Conservation (phyloP, 2,113 vertebrate species). For the Todiramphus saurophagus region DNA sequence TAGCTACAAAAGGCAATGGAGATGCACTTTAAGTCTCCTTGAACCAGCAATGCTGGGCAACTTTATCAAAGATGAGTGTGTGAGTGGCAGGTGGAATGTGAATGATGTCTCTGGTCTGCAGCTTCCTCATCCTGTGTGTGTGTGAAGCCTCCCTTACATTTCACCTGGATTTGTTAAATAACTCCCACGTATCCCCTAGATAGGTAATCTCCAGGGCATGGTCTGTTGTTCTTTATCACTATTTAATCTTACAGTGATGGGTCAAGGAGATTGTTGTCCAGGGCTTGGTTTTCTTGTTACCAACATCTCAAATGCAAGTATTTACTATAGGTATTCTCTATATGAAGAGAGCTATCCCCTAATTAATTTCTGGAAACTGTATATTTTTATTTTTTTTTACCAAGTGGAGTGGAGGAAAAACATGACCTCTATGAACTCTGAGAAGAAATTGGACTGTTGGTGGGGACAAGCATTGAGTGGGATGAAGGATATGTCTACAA, state of each 20-base stretch:
- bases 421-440: neutral
- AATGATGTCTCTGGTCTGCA: neutral
- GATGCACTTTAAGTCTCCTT: neutral
- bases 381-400: neutral
- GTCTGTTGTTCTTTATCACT: neutral
- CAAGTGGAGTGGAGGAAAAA: neutral
- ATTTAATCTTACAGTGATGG: neutral
- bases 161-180: neutral
- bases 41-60: neutral
- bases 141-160: neutral
- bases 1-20: neutral
- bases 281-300: neutral
- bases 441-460: neutral
- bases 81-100: neutral
- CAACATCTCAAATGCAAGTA: neutral
- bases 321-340: neutral
- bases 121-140: neutral
- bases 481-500: neutral
- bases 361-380: neutral
- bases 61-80: neutral
- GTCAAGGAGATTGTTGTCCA: neutral
- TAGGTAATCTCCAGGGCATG: neutral
- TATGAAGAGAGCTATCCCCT: neutral
- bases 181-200: neutral
- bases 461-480: neutral